Evolutionary conservation across 2,113 vertebrate species (phyloP), one percentile per base, ranked within the genome.

Genomic region (Lonchura striata): DNA sequence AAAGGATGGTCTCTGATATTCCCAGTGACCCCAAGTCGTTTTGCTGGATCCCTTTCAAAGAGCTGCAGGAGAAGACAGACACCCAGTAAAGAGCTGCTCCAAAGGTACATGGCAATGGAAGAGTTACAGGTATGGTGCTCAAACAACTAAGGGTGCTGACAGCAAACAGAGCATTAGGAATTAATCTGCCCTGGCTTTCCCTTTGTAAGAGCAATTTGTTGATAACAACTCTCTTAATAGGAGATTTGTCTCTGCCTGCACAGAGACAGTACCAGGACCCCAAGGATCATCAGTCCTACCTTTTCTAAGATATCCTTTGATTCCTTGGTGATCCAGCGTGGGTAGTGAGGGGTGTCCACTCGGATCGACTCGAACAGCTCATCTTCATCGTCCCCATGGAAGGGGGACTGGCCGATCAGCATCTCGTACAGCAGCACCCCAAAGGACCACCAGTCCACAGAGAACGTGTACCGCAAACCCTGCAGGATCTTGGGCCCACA

Each of bases 401-500:
- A 99, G 5, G 99, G 99, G 10, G 99, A 99, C 88, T 99, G 99
- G 42, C 99, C 99, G 28, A 99, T 98, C 42, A 99, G 98, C 99
- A 99, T 99, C 97, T 99, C 99, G 0, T 99, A 99, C 10, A 99
- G 97, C 87, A 99, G 96, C 76, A 99, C 99, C 27, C 99, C 99
- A 7, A 99, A 99, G 0, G 99, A 99, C 99, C 99, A 99, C 99
- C 99, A 99, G 98, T 99, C 99, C 81, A 99, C 99, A 0, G 99
- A 99, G 98, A 99, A 99, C 0, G 99, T 98, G 97, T 99, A 99
- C 69, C 98, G 98, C 92, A 99, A 97, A 23, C 99, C 99, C 91
- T 99, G 98, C 78, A 99, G 97, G 91, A 99, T 99, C 99, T 99
- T 79, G 56, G 30, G 57, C 33, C 64, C 23, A 23, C 10, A 31